phyloP scores from a whole-genome alignment of 2,888 invertebrate genomes.

The Callinectes sapidus region DNA sequence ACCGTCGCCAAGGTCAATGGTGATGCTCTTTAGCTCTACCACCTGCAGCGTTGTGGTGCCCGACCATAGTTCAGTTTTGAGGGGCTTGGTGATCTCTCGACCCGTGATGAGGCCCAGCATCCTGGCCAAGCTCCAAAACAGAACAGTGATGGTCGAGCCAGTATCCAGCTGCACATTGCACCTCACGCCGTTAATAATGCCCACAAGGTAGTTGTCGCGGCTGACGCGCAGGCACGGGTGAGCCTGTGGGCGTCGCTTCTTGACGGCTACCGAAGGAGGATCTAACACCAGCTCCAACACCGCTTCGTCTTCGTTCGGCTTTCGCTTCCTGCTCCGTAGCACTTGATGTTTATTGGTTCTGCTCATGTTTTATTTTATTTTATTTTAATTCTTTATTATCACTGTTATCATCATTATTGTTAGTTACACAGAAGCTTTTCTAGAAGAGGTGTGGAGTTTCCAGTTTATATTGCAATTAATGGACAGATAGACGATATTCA shows the following conservation, averaged over 20 bases:
- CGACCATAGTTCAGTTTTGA: background rate
- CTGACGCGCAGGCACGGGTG: background rate
- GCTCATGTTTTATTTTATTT: no score
- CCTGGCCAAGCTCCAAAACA: background rate
- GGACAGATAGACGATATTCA: no score
- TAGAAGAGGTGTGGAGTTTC: no score
- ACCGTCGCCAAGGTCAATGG: background rate
- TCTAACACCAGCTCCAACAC: background rate
- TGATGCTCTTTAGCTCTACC: background rate
- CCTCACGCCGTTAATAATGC: background rate
- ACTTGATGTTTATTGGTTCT: no score
- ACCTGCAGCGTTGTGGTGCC: background rate
- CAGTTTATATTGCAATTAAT: no score
- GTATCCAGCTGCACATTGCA: background rate
- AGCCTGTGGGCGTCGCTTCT: background rate
- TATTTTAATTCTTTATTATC: no score
- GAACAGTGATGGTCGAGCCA: background rate
- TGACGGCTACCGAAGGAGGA: background rate
- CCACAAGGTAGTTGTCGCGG: background rate
- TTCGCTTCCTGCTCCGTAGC: background rate
- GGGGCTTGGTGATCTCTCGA: background rate
- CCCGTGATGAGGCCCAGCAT: background rate
- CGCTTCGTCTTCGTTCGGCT: background rate
- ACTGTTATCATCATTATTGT: no score
- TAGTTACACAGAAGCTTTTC: no score